These are phyloP conservation scores for Noctua comes DNA, from an alignment of 2,888 invertebrate genomes.

Conservation along the genomic window DNA sequence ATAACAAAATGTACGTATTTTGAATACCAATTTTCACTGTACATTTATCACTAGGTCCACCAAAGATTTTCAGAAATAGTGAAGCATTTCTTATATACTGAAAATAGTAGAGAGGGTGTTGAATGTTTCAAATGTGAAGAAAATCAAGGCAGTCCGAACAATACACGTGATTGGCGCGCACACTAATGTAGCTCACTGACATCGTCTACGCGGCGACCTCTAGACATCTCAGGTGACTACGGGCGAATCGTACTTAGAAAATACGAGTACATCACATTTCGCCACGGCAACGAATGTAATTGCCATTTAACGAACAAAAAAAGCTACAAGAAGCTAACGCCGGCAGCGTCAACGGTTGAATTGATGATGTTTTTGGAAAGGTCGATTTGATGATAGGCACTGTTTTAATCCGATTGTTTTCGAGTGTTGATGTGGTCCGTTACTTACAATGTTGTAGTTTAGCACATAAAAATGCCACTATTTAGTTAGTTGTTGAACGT, in stretches of 20 bases:
- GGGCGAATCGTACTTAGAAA: constrained; percentile 70
- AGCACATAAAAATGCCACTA: constrained; percentile 80
- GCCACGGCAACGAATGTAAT: constrained; percentile 71
- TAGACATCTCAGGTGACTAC: constrained; percentile 84
- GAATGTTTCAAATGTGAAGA: constrained; percentile 42
- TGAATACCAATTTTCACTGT: constrained; percentile 55
- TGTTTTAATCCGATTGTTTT: constrained; percentile 49
- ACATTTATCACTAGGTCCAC: constrained; percentile 45
- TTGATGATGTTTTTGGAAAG: constrained; percentile 76
- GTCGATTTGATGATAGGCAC: constrained; percentile 67
- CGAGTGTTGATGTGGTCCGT: constrained; percentile 48
- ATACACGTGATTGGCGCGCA: constrained; percentile 81
- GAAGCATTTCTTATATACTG: constrained; percentile 20
- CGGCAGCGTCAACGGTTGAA: constrained; percentile 60
- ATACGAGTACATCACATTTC: constrained; percentile 65
- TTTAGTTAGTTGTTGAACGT: constrained; percentile 78
- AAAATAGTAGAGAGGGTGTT: constrained; percentile 17
- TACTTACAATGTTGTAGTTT: constrained; percentile 84
- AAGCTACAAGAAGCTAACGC: constrained; percentile 69
- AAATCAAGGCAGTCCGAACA: constrained; percentile 60
- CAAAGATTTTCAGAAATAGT: constrained; percentile 28
- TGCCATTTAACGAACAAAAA: constrained; percentile 77
- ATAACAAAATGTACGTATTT: constrained; percentile 52
- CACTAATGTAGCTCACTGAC: constrained; percentile 71
- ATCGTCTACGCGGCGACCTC: constrained; percentile 81